Evolutionary conservation across 2,888 invertebrate genomes (phyloP).

Genomic region (Chymomyza amoena): DNA sequence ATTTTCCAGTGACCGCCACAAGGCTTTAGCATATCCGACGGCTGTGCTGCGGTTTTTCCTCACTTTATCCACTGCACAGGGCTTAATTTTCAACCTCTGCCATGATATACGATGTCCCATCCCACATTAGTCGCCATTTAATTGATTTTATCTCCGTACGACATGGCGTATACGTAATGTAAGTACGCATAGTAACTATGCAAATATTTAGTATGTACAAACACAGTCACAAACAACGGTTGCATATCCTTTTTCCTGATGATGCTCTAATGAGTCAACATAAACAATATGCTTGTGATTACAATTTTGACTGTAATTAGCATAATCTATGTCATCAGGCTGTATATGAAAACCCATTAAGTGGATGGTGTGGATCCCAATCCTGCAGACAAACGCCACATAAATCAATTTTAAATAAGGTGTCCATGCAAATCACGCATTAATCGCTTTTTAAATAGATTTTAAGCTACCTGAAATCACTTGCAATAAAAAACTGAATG

Average conservation of each 20-base stretch:
- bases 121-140: slow-evolving; percentile 65
- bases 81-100: background rate
- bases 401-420: slow-evolving; percentile 19
- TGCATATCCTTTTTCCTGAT: background rate
- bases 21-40: slow-evolving; percentile 28
- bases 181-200: background rate
- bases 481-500: background rate
- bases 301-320: slow-evolving; percentile 55
- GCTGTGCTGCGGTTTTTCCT: slow-evolving; percentile 26
- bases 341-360: background rate
- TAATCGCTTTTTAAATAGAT: slow-evolving; percentile 66
- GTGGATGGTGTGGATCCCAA: background rate
- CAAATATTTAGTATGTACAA: slow-evolving; percentile 40
- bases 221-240: slow-evolving; percentile 5
- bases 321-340: slow-evolving; percentile 36
- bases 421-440: slow-evolving; percentile 52
- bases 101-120: slow-evolving; percentile 34
- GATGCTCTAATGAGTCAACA: slow-evolving; percentile 23
- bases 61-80: background rate
- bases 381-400: background rate
- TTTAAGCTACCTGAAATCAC: slow-evolving; percentile 53
- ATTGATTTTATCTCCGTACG: slow-evolving; percentile 56
- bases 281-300: slow-evolving; percentile 30
- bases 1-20: slow-evolving; percentile 29
- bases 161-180: slow-evolving; percentile 4